Conservation (phyloP, 2,113 vertebrate species). For the Dunckerocampus dactyliophorus region DNA sequence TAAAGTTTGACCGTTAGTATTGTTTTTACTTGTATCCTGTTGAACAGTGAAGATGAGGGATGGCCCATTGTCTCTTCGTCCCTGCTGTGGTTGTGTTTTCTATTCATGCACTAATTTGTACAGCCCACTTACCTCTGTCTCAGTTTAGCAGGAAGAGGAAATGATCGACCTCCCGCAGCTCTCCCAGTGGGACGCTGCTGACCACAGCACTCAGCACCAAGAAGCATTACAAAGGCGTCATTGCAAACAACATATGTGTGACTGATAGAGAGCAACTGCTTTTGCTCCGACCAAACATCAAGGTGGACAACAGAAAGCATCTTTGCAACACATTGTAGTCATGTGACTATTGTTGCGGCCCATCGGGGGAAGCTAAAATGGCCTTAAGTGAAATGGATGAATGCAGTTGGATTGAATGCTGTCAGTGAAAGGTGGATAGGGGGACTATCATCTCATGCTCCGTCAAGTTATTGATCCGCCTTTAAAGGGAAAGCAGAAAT, state of each 20-base stretch:
- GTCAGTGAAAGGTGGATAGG: conserved; percentile 24
- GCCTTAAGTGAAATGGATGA: conserved; percentile 50
- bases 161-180: conserved; percentile 53
- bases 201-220: conserved; percentile 57
- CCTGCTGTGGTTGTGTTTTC: conserved; percentile 53
- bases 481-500: conserved; percentile 38
- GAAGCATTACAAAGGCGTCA: conserved; percentile 52
- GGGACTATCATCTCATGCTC: conserved; percentile 28
- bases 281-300: conserved; percentile 39
- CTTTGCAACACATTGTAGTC: conserved; percentile 30
- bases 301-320: conserved; percentile 35
- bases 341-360: conserved; percentile 23
- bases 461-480: conserved; percentile 45
- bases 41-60: conserved; percentile 41
- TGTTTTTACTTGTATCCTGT: conserved; percentile 43
- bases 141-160: conserved; percentile 56
- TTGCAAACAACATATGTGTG: conserved; percentile 67
- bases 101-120: conserved; percentile 70
- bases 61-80: conserved; percentile 41
- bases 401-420: conserved; percentile 29
- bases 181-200: conserved; percentile 57
- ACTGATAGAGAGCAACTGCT: conserved; percentile 58
- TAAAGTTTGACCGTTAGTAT: conserved; percentile 36
- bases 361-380: conserved; percentile 26
- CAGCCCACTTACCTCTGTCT: conserved; percentile 47